Conservation (phyloP, 2,888 invertebrate species). For the Lamellibrachia satsuma region DNA sequence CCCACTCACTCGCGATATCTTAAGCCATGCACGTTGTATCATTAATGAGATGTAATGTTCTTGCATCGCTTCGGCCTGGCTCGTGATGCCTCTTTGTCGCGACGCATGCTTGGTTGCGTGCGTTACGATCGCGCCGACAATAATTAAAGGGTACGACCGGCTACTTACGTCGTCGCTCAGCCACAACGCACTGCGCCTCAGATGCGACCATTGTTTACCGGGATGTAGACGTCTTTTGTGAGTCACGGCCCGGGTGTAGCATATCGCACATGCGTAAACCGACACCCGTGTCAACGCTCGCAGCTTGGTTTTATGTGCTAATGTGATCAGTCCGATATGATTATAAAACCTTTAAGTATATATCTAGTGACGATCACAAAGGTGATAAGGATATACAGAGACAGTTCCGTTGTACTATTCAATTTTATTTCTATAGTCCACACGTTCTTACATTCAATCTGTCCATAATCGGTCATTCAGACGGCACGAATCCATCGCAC, state of each 20-base stretch:
- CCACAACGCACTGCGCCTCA: not conserved
- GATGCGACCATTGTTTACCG: not conserved
- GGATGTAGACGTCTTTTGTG: not conserved
- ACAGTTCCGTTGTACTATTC: not conserved
- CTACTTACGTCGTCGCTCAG: not conserved
- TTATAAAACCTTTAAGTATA: not conserved
- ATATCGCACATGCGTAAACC: not conserved
- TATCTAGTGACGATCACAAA: not conserved
- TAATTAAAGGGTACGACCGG: not conserved
- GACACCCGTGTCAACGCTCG: not conserved
- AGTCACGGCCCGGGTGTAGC: not conserved
- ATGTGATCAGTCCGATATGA: not conserved
- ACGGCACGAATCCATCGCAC: not conserved
- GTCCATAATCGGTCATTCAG: not conserved
- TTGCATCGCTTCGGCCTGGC: not conserved
- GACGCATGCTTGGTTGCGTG: not conserved
- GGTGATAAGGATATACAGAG: not conserved
- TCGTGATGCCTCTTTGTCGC: not conserved
- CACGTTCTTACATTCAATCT: not conserved
- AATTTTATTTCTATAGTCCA: not conserved
- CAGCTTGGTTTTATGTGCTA: not conserved
- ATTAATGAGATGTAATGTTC: not conserved
- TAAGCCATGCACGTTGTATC: not conserved
- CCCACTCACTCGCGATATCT: not conserved
- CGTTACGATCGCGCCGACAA: not conserved